Base-by-base conservation (phyloP, 2,113 vertebrate genomes). In the Cyrtonyx montezumae region DNA sequence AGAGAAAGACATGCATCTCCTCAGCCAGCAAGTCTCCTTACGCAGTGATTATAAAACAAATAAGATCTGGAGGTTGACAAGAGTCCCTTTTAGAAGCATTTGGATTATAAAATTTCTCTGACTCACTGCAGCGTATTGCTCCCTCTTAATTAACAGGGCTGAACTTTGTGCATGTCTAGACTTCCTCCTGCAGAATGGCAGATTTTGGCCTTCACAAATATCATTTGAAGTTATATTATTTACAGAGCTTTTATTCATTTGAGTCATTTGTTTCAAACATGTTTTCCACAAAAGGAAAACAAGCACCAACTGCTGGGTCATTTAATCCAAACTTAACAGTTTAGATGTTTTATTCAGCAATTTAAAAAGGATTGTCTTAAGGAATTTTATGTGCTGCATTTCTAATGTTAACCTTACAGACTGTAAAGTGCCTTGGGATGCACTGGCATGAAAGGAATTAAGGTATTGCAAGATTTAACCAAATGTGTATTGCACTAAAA, bases 91-190 rank as follows among this genome's bases (percentile, higher is more conserved):
- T 95, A 95, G 91, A 82, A 95, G 95, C 94, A 86, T 88, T 96
- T 95, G 90, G 93, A 91, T 96, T 96, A 91, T 95, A 96, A 96
- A 90, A 96, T 88, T 94, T 82, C 73, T 91, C 79, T 94, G 94
- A 92, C 95, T 96, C 94, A 96, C 91, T 86, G 87, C 93, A 88
- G 87, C 5, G 11, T 80, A 86, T 94, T 96, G 87, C 94, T 95
- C 94, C 77, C 87, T 96, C 91, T 94, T 96, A 96, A 96, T 96
- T 95, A 96, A 94, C 66, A 93, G 82, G 85, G 91, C 76, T 95
- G 95, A 95, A 96, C 94, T 96, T 96, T 96, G 91, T 96, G 80
- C 95, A 96, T 84, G 95, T 94, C 95, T 96, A 94, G 95, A 96
- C 93, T 90, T 94, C 82, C 93, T 95, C 94, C 88, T 94, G 87